Conservation (phyloP, 2,888 invertebrate genomes). For the Eucriotettix oculatus region DNA sequence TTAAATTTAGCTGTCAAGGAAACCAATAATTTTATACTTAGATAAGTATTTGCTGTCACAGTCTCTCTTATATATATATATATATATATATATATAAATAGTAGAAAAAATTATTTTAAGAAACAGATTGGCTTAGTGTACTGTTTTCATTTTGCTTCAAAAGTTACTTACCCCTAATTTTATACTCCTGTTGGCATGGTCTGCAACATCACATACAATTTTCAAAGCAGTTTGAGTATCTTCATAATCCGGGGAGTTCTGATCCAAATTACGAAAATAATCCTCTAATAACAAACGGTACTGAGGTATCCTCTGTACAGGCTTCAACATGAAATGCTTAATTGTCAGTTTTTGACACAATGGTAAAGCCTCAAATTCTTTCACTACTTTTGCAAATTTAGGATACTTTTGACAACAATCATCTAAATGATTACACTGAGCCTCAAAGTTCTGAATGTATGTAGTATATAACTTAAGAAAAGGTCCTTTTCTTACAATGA, state of each 20-base stretch:
- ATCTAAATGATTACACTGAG: slow-evolving; percentile 29
- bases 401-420: slow-evolving; percentile 31
- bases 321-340: slow-evolving; percentile 47
- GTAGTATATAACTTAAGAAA: slow-evolving; percentile 37
- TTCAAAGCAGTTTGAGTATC: slow-evolving; percentile 37
- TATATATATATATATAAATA: background rate
- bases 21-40: no score
- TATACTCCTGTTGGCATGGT: slow-evolving; percentile 37
- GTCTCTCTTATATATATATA: no score
- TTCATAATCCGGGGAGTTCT: slow-evolving; percentile 34
- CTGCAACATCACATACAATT: slow-evolving; percentile 37
- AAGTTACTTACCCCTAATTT: slow-evolving; percentile 29
- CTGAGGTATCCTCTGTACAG: slow-evolving; percentile 48
- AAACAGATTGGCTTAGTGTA: background rate
- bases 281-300: slow-evolving; percentile 42
- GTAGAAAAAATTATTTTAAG: background rate
- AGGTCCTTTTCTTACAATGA: slow-evolving; percentile 39
- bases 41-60: no score
- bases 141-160: background rate
- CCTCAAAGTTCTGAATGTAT: slow-evolving; percentile 36
- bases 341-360: slow-evolving; percentile 30
- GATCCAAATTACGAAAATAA: slow-evolving; percentile 35
- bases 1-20: no score
- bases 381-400: slow-evolving; percentile 28
- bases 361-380: slow-evolving; percentile 29